Percentiles rank a stretch among this genome's conserved stretches.
phyloP scores from a whole-genome alignment of 2,797 vertebrate species.

The Sebastes hopkinsi region DNA sequence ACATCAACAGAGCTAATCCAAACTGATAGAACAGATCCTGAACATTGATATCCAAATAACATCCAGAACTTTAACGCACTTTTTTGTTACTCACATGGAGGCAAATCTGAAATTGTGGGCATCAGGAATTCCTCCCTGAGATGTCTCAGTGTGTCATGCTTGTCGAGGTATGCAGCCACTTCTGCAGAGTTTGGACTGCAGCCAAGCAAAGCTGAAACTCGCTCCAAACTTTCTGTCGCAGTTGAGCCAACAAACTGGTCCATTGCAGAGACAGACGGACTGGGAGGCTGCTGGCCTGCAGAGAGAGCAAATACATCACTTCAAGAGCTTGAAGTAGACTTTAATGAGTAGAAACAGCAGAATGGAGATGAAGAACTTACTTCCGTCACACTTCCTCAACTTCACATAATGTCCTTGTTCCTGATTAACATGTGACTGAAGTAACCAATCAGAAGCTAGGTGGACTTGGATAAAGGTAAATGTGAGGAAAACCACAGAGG shows the following conservation, averaged over 20 bases:
- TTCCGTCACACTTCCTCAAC: background rate
- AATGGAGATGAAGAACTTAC: background rate
- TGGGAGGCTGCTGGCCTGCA: background rate
- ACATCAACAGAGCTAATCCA: background rate
- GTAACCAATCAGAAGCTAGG: background rate
- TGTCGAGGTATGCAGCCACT: conserved; percentile 86
- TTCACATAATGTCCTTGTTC: background rate
- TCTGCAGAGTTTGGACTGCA: conserved; percentile 80
- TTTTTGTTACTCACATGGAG: conserved; percentile 83
- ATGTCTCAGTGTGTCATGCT: conserved; percentile 84
- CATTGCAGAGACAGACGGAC: conserved; percentile 34
- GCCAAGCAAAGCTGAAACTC: conserved; percentile 72
- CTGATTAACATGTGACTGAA: background rate
- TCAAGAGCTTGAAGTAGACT: background rate
- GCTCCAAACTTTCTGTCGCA: conserved; percentile 73
- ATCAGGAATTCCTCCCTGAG: conserved; percentile 85
- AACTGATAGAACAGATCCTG: too few relatives aligned
- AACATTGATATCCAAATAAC: background rate
- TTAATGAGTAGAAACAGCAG: background rate
- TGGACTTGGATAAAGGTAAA: background rate
- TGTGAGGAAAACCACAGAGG: too few relatives aligned
- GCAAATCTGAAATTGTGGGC: conserved; percentile 88
- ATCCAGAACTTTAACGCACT: background rate
- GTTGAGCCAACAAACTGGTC: conserved; percentile 37
- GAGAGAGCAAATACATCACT: background rate